Evolutionary conservation across 2,113 vertebrate species (phyloP).

Genomic region (Charina bottae): DNA sequence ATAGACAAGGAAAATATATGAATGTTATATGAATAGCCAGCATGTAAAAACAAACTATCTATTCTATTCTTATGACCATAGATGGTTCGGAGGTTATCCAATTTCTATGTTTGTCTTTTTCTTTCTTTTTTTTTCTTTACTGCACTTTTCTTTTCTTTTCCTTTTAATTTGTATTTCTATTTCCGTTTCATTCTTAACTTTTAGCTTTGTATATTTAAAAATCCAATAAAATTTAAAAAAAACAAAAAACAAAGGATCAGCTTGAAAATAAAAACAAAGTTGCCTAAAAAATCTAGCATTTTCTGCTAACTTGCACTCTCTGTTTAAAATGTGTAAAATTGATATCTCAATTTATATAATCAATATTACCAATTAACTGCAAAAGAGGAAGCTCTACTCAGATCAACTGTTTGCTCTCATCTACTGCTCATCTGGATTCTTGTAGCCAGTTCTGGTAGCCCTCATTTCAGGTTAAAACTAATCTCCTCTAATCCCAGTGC

Average conservation of each 20-base stretch:
- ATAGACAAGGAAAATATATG: no score
- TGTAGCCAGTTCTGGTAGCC: neutral
- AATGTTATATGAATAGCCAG: no score
- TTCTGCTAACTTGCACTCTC: conserved; percentile 24
- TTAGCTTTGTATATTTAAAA: no score
- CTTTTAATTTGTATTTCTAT: no score
- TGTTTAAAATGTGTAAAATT: neutral
- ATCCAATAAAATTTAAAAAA: no score
- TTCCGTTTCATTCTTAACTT: no score
- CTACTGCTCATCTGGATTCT: neutral
- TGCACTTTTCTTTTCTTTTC: no score
- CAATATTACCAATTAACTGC: neutral
- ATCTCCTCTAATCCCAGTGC: neutral
- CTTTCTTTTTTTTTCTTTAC: no score
- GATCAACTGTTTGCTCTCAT: neutral
- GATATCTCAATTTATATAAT: conserved; percentile 16
- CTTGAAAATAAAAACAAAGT: conserved; percentile 42
- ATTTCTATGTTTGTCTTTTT: no score
- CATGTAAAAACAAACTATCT: no score
- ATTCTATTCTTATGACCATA: no score
- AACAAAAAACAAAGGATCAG: conserved; percentile 48
- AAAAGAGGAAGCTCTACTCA: neutral
- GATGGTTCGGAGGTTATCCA: no score
- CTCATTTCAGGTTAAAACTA: neutral
- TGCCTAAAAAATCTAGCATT: conserved; percentile 42